Evolutionary conservation across 1,140 invertebrate genomes (phyloP), one percentile per base, ranked within the genome.

Genomic region (Ctenoplectra terminalis): DNA sequence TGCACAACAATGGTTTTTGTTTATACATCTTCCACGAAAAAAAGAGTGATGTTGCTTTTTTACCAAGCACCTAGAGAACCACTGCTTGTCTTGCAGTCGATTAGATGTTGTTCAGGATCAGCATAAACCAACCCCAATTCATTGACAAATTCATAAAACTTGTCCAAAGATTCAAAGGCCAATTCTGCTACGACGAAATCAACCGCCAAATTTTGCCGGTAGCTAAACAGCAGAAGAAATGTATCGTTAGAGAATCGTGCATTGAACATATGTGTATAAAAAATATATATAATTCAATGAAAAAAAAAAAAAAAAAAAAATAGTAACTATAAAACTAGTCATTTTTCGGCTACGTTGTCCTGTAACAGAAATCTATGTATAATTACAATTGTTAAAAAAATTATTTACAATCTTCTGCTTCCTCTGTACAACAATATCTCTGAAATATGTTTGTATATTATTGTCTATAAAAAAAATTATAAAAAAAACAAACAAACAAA

Each of bases 161-260:
- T 97, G 92, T 96, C 96, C 91, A 93, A 94, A 86, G 96, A 96
- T 90, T 96, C 95, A 95, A 98, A 99, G 89, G 97, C 97, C 95
- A 99, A 95, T 94, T 97, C 96, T 94, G 96, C 95, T 92, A 95
- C 94, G 93, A 99, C 95, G 95, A 97, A 98, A 92, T 96, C 96
- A 94, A 98, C 95, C 89, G 97, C 96, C 94, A 99, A 95, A 94
- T 95, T 96, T 94, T 98, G 98, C 90, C 98, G 98, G 95, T 98
- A 99, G 95, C 98, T 99, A 97, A 94, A 96, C 95, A 96, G 90
- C 73, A 94, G 90, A 94, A 94, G 90, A 94, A 94, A 94, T 91
- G 66, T 87, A 88, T 74, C 11, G 90, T 94, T 94, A 94, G 93
- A 92, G 50, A 89, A 81, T 58, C 40, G 15, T 67, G 37, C 29